A percentile compares a stretch with the other conserved stretches of the same genome.
Evolutionary conservation across 1,140 invertebrate genomes (phyloP).

Genomic region (Habropoda laboriosa): DNA sequence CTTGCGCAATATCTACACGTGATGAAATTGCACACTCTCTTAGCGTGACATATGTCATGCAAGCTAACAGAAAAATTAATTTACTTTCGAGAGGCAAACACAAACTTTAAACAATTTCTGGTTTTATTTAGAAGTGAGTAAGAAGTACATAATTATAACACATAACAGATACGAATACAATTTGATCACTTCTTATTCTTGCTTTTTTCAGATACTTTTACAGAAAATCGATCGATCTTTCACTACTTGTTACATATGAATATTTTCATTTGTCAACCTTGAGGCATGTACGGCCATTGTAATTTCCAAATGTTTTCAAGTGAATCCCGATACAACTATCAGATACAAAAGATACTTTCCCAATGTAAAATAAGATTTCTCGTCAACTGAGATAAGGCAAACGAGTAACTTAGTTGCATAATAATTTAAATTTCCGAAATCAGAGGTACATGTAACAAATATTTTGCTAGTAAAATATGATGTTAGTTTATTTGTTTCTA

Average conservation of each 20-base stretch:
- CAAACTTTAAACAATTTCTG: neutral
- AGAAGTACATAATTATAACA: neutral
- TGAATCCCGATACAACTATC: neutral
- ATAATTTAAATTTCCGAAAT: no score
- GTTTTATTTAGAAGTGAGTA: neutral
- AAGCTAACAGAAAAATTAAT: neutral
- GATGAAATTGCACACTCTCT: neutral
- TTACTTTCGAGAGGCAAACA: neutral
- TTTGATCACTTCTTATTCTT: neutral
- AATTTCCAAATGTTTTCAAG: neutral
- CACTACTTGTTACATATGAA: neutral
- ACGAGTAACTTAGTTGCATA: no score
- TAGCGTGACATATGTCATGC: neutral
- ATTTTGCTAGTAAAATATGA: neutral
- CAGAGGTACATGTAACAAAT: no score
- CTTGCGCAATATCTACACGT: slow-evolving; percentile 26
- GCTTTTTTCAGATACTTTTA: neutral
- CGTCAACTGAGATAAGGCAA: neutral
- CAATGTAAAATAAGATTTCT: neutral
- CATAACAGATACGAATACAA: neutral
- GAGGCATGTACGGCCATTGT: neutral
- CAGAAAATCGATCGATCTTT: neutral
- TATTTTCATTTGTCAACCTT: neutral
- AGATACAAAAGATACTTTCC: neutral
- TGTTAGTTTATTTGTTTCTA: no score